A percentile compares a stretch with the other conserved stretches of the same genome.
phyloP scores from a whole-genome alignment of 2,113 vertebrate genomes.

The Recurvirostra avosetta region DNA sequence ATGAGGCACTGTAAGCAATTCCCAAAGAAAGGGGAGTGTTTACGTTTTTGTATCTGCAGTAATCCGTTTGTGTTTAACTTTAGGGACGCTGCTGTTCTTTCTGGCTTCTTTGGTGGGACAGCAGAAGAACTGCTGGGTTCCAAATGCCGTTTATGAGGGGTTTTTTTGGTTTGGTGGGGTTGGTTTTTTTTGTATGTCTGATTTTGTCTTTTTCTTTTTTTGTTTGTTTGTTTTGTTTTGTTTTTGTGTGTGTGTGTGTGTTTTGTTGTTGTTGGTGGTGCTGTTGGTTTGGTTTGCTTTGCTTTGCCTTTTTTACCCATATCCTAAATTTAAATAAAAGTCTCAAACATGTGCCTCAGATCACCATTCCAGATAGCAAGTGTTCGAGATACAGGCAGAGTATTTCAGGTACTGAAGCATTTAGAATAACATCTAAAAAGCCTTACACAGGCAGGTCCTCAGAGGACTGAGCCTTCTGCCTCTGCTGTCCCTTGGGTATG shows the following conservation, averaged over 20 bases:
- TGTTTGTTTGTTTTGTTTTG: background rate
- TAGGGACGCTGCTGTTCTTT: background rate
- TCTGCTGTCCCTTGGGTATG: background rate
- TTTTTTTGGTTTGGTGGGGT: background rate
- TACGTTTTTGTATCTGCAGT: background rate
- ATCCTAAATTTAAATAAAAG: background rate
- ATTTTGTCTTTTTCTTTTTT: background rate
- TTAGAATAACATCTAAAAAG: background rate
- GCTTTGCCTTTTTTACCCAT: background rate
- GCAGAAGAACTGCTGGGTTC: background rate
- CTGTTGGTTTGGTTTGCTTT: too few relatives aligned
- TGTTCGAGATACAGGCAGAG: background rate
- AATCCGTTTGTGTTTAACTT: background rate
- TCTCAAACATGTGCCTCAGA: background rate
- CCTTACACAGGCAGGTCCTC: background rate
- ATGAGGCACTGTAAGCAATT: background rate
- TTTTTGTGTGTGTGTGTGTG: too few relatives aligned
- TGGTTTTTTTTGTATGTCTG: too few relatives aligned
- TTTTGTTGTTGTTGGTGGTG: too few relatives aligned
- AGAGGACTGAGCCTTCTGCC: background rate
- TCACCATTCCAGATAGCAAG: background rate
- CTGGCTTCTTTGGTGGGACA: background rate
- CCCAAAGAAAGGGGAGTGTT: background rate
- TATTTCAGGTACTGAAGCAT: background rate
- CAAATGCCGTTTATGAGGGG: background rate